These are phyloP conservation scores for Maniola hyperantus DNA, from an alignment of 2,888 invertebrate species.

Conservation along the genomic window DNA sequence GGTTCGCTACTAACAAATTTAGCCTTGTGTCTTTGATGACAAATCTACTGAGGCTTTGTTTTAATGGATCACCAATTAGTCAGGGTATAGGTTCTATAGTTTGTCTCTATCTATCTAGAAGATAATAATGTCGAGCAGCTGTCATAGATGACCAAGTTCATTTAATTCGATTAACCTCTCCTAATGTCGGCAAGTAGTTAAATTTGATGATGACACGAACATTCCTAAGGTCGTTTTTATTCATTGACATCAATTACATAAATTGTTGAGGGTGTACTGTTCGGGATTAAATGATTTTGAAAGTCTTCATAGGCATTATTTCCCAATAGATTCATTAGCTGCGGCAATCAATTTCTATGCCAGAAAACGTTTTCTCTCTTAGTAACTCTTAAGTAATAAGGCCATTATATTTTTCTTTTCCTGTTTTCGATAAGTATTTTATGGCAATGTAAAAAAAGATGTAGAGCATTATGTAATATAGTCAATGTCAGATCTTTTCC, in stretches of 20 bases:
- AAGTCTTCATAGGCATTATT: constrained; percentile 7
- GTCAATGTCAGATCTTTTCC: background rate
- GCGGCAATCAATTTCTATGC: background rate
- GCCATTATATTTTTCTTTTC: too few relatives aligned
- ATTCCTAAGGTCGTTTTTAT: constrained; percentile 65
- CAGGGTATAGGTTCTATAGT: background rate
- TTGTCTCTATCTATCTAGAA: background rate
- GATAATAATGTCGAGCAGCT: background rate
- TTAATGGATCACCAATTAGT: background rate
- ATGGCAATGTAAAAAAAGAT: background rate
- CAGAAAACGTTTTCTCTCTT: background rate
- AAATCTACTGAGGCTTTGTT: background rate
- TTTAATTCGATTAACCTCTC: constrained; percentile 75
- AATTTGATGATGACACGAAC: constrained; percentile 60
- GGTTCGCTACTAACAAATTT: background rate
- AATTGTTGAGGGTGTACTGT: constrained; percentile 25
- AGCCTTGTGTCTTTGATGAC: background rate
- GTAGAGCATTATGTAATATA: background rate
- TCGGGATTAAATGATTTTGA: constrained; percentile 19
- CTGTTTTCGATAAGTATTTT: background rate
- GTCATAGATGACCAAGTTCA: constrained; percentile 29
- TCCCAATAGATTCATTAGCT: constrained; percentile 5
- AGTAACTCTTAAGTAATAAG: background rate
- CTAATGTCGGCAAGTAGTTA: constrained; percentile 63
- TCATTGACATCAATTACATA: constrained; percentile 69